Conservation (phyloP, 2,797 vertebrate species). For the Oophaga sylvatica region DNA sequence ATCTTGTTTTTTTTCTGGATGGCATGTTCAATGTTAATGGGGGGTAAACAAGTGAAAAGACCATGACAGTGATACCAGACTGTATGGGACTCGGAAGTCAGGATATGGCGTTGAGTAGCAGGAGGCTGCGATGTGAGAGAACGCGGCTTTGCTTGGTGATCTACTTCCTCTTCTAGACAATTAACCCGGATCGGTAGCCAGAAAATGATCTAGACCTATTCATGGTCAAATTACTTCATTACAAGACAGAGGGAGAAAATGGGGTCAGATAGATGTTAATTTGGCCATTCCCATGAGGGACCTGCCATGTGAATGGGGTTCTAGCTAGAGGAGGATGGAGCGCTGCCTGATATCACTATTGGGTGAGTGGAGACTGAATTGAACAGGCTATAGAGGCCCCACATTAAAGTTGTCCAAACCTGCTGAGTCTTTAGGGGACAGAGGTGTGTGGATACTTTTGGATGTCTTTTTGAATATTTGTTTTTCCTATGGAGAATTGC, state of each 20-base stretch:
- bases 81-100: conserved; percentile 5
- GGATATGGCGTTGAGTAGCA: neutral
- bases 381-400: too few species aligned
- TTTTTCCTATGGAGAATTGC: too few species aligned
- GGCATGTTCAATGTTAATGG: neutral
- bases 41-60: neutral
- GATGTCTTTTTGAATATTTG: too few species aligned
- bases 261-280: conserved; percentile 3
- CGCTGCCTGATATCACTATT: too few species aligned
- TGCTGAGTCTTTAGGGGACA: too few species aligned
- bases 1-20: too few species aligned
- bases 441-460: too few species aligned
- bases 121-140: neutral
- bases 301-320: neutral
- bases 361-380: too few species aligned
- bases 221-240: conserved; percentile 8
- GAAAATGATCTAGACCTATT: conserved; percentile 2
- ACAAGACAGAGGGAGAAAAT: neutral
- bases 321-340: neutral
- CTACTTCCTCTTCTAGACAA: conserved; percentile 19
- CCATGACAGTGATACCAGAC: neutral
- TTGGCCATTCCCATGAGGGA: neutral
- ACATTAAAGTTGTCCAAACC: too few species aligned
- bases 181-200: neutral
- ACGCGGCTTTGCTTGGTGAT: neutral